These are phyloP conservation scores for Drosophila putrida DNA, from an alignment of 2,888 invertebrate genomes.

Conservation along the genomic window DNA sequence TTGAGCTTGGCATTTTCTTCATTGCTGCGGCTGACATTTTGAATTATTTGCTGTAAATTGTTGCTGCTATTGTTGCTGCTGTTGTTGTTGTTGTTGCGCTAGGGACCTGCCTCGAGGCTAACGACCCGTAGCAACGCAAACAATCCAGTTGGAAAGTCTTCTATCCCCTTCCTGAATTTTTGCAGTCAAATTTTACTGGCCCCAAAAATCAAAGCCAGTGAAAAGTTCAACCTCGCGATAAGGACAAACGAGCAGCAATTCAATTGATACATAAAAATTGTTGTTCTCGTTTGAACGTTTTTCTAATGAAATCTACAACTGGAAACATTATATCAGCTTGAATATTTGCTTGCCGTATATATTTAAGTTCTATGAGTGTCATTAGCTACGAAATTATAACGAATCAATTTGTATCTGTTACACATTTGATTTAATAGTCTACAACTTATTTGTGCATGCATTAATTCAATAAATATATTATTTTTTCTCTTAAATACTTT, in stretches of 20 bases:
- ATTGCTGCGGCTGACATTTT: constrained; percentile 75
- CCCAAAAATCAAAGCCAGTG: constrained; percentile 32
- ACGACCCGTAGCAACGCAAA: constrained; percentile 58
- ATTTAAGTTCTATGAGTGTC: constrained; percentile 4
- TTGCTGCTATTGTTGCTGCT: constrained; percentile 19
- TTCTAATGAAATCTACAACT: constrained; percentile 16
- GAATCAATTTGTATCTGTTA: constrained; percentile 35
- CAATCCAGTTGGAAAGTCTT: constrained; percentile 37
- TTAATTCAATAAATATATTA: too few relatives aligned
- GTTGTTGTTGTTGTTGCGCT: constrained; percentile 6
- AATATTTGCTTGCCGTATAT: not conserved
- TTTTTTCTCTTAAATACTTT: too few relatives aligned
- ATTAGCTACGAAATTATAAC: constrained; percentile 38
- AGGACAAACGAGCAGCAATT: constrained; percentile 47
- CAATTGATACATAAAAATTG: constrained; percentile 60
- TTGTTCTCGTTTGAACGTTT: not conserved
- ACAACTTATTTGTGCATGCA: not conserved
- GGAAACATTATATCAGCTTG: not conserved
- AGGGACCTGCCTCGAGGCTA: constrained; percentile 42
- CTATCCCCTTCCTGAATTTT: not conserved
- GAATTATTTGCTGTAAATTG: constrained; percentile 73
- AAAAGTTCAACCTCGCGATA: constrained; percentile 60
- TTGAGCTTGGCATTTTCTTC: constrained; percentile 52
- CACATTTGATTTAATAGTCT: not conserved
- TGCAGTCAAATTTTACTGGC: constrained; percentile 34